Percentiles rank a stretch among this genome's conserved stretches.
phyloP scores from a whole-genome alignment of 2,797 vertebrate species.

The Esox lucius region DNA sequence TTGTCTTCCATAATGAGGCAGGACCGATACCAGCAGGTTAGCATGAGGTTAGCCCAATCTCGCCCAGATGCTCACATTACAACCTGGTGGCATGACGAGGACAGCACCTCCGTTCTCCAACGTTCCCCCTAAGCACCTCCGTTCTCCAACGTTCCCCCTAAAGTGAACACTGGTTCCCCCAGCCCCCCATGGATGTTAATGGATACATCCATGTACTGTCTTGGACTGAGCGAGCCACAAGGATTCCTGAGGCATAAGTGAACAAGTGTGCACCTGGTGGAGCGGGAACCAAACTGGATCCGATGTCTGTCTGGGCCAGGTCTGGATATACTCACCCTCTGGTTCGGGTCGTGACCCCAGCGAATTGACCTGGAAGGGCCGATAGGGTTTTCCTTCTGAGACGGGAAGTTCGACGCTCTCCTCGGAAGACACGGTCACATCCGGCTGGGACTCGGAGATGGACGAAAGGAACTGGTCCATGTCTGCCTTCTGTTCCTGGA shows the following conservation, averaged over 20 bases:
- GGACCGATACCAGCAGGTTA: background rate
- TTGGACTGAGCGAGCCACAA: background rate
- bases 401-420: slow-evolving; percentile 85
- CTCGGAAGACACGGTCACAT: slow-evolving; percentile 89
- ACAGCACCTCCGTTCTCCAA: no score
- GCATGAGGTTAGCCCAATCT: no score
- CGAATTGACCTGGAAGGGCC: slow-evolving; percentile 90
- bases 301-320: background rate
- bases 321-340: slow-evolving; percentile 80
- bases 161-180: background rate
- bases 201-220: background rate
- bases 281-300: background rate
- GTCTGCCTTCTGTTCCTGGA: slow-evolving; percentile 91
- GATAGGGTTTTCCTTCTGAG: slow-evolving; percentile 84
- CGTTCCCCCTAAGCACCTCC: background rate
- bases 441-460: slow-evolving; percentile 89
- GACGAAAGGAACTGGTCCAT: slow-evolving; percentile 95
- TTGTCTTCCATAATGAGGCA: background rate
- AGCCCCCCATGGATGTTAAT: background rate
- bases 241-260: background rate
- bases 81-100: background rate
- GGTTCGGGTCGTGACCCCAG: slow-evolving; percentile 84
- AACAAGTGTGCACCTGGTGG: background rate
- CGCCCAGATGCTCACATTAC: background rate
- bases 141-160: background rate